Evolutionary conservation across 2,113 vertebrate genomes (phyloP).

Genomic region (Myodes glareolus): DNA sequence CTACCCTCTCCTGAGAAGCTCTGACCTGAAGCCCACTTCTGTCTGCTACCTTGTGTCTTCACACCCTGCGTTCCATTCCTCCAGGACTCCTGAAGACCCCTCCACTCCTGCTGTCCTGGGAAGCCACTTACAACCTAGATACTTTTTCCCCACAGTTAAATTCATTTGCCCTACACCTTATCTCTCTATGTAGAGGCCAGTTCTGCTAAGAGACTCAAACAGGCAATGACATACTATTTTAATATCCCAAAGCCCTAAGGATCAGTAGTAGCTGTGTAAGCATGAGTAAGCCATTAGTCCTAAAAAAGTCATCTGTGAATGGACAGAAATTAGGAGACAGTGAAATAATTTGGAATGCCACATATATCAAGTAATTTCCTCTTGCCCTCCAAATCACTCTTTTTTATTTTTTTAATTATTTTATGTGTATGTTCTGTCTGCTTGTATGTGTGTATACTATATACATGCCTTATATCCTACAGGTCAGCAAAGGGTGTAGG

Average conservation of each 20-base stretch:
- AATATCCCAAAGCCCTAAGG: background rate
- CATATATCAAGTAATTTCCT: background rate
- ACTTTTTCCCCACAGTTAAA: background rate
- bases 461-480: background rate
- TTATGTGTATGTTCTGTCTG: background rate
- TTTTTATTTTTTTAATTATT: background rate
- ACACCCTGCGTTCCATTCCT: background rate
- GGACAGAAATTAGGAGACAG: background rate
- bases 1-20: background rate
- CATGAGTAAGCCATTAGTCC: background rate
- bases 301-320: background rate
- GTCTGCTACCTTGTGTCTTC: background rate
- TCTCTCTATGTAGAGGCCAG: background rate
- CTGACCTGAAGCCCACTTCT: background rate
- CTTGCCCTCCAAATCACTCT: background rate
- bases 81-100: background rate
- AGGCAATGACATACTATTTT: background rate
- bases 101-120: background rate
- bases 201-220: background rate
- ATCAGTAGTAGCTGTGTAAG: background rate
- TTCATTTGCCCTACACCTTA: background rate
- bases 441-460: background rate
- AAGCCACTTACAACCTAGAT: background rate
- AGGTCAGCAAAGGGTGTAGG: background rate
- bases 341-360: background rate